phyloP scores from a whole-genome alignment of 1,140 invertebrate species.

The Spodoptera frugiperda region DNA sequence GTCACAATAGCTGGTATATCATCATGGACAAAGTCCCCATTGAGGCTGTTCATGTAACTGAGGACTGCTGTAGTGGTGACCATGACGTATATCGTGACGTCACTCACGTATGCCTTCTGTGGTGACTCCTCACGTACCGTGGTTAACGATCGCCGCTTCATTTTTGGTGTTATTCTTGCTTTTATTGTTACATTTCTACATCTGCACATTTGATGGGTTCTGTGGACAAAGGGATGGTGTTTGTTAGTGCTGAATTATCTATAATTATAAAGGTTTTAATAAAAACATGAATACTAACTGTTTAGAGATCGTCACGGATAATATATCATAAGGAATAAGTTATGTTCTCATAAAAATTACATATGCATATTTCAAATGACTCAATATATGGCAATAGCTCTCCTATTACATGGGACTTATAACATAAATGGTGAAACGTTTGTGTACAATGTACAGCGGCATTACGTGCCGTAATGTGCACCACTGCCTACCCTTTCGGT shows the following conservation, averaged over 20 bases:
- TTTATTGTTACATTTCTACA: constrained; percentile 76
- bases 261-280: no score
- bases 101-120: constrained; percentile 60
- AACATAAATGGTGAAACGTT: no score
- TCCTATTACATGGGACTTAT: no score
- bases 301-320: no score
- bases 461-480: no score
- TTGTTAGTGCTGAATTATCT: not conserved
- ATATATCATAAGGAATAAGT: no score
- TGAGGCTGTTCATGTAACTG: constrained; percentile 92
- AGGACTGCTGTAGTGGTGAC: constrained; percentile 89
- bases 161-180: constrained; percentile 66
- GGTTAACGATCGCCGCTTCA: constrained; percentile 78
- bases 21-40: constrained; percentile 96
- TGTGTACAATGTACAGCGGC: no score
- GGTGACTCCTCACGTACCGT: constrained; percentile 77
- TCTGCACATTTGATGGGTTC: constrained; percentile 76
- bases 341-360: no score
- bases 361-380: no score
- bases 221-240: constrained; percentile 59
- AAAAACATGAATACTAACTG: no score
- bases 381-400: no score
- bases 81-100: constrained; percentile 86
- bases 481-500: no score
- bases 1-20: constrained; percentile 95